phyloP scores from a whole-genome alignment of 1,140 invertebrate genomes.

The Neodiprion lecontei region DNA sequence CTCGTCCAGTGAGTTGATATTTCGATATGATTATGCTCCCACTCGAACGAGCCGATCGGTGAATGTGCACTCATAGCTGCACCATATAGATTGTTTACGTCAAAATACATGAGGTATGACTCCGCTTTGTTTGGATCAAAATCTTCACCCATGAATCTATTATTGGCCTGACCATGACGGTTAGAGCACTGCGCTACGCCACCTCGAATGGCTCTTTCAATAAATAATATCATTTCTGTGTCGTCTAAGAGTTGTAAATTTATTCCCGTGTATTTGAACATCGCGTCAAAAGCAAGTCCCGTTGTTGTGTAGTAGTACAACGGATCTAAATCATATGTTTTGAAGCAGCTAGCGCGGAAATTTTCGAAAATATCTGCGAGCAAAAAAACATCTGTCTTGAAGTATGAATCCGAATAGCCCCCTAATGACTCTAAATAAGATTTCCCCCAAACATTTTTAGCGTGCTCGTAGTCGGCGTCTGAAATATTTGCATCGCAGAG shows the following conservation, averaged over 20 bases:
- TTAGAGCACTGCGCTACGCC: constrained; percentile 50
- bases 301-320: constrained; percentile 49
- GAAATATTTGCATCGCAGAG: too few species aligned
- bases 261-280: constrained; percentile 49
- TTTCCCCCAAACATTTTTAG: too few species aligned
- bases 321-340: constrained; percentile 43
- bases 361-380: constrained; percentile 60
- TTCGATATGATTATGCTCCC: constrained; percentile 38
- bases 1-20: constrained; percentile 38
- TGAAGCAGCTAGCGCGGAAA: constrained; percentile 36
- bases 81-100: constrained; percentile 67
- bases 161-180: constrained; percentile 56
- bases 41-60: constrained; percentile 57
- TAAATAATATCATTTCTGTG: constrained; percentile 53
- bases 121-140: constrained; percentile 49
- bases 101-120: constrained; percentile 58
- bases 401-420: too few species aligned
- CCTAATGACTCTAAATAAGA: too few species aligned
- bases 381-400: too few species aligned
- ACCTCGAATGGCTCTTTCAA: constrained; percentile 53
- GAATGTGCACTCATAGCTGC: constrained; percentile 57
- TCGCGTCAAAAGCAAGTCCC: constrained; percentile 54
- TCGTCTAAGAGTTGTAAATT: constrained; percentile 60
- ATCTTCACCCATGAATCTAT: constrained; percentile 49
- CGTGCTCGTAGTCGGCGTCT: too few species aligned